These are phyloP conservation scores for Eueremaeus valkanovi DNA, from an alignment of 2,888 invertebrate genomes.

Conservation along the genomic window DNA sequence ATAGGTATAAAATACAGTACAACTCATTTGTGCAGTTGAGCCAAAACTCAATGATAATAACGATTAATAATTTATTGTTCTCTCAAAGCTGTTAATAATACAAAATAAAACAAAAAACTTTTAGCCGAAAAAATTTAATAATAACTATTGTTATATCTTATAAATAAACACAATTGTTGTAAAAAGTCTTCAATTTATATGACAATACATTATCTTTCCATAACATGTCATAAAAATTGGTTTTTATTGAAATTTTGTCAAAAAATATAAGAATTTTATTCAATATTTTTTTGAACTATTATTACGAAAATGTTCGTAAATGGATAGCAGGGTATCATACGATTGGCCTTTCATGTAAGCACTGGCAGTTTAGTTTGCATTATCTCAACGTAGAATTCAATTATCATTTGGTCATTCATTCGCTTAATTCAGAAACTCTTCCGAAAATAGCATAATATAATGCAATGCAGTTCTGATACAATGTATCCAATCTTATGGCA, in stretches of 20 bases:
- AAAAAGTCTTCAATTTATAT: background rate
- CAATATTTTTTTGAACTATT: background rate
- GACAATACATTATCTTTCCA: background rate
- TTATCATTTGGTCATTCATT: too few relatives aligned
- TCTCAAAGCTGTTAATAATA: background rate
- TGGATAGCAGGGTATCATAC: background rate
- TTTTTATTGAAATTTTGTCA: background rate
- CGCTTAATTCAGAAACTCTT: too few relatives aligned
- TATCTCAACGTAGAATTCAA: too few relatives aligned
- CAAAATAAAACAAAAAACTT: background rate
- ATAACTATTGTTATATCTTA: background rate
- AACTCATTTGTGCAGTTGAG: background rate
- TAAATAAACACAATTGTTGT: background rate
- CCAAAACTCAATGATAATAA: background rate
- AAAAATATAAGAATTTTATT: background rate
- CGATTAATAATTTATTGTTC: slow-evolving; percentile 1
- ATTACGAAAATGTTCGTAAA: background rate
- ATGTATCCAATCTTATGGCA: too few relatives aligned
- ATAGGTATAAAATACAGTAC: background rate
- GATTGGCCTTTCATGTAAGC: background rate
- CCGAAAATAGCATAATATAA: too few relatives aligned
- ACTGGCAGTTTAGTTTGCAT: too few relatives aligned
- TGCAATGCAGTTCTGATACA: too few relatives aligned
- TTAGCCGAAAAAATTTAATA: background rate
- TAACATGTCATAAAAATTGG: background rate